Conservation (phyloP, 2,113 vertebrate species). For the Coptodon rendalli region DNA sequence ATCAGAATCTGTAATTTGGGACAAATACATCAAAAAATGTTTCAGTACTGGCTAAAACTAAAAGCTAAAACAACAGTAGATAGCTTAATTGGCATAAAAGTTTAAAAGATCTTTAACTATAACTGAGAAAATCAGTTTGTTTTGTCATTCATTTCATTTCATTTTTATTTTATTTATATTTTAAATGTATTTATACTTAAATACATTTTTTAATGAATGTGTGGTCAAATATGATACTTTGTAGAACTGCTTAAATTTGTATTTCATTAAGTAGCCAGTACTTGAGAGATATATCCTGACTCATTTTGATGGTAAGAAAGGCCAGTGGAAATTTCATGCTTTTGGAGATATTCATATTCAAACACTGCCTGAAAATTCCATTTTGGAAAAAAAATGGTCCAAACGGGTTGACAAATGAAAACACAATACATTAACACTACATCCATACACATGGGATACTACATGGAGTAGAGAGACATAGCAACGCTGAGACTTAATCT, state of each 20-base stretch:
- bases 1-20: neutral
- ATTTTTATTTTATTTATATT: neutral
- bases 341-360: neutral
- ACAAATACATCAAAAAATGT: neutral
- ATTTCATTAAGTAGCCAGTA: neutral
- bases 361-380: neutral
- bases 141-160: neutral
- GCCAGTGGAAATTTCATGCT: neutral
- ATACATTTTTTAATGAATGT: neutral
- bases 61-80: neutral
- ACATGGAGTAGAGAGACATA: neutral
- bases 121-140: neutral
- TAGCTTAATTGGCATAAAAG: neutral
- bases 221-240: neutral
- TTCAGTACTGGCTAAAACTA: neutral
- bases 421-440: neutral
- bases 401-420: neutral
- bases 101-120: neutral
- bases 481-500: neutral
- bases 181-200: neutral
- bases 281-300: neutral
- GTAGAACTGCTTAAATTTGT: neutral
- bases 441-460: neutral
- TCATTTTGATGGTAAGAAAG: neutral
- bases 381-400: neutral